Base-by-base conservation (phyloP, 2,888 invertebrate species). In the Amiota mariae region DNA sequence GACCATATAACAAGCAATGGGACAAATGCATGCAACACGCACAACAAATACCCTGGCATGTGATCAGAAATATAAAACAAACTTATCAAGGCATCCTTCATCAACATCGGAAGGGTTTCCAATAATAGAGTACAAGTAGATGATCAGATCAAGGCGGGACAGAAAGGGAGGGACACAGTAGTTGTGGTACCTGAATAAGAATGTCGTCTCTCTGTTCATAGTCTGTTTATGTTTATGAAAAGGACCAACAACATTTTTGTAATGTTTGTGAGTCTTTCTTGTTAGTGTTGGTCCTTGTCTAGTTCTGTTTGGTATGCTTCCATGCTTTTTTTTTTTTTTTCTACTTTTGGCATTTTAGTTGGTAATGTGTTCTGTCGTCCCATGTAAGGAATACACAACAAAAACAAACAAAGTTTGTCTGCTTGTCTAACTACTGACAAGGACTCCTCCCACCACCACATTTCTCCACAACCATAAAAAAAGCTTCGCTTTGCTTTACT, bases 51-150 rank as follows among this genome's bases (percentile, higher is more conserved):
- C 13, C 10, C 15, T 47, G 3, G 66, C 49, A 66, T 59, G 20
- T 59, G 59, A 20, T 9, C 59, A 15, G 36, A 66, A 66, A 66
- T 66, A 15, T 20, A 49, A 36, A 49, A 20, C 49, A 66, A 15
- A 66, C 18, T 48, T 36, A 36, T 36, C 36, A 36, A 36, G 36
- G 36, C 36, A 36, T 36, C 36, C 36, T 36, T 36, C 36, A 36
- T 36, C 36, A 36, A 36, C 36, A 36, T 36, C 36, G 36, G 3
- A 36, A 36, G 36, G 36, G 36, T 36, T 36, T 36, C 36, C 36
- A 36, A 36, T 36, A 36, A 36, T 36, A 36, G 36, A 36, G 36
- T 6, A 0, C 36, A 36, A 36, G 36, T 36, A 6, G 36, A 36
- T 36, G 36, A 36, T 36, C 36, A 36, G 36, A 36, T 36, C 36